These are phyloP conservation scores for Betta splendens DNA, from an alignment of 2,797 vertebrate species.

Conservation along the genomic window DNA sequence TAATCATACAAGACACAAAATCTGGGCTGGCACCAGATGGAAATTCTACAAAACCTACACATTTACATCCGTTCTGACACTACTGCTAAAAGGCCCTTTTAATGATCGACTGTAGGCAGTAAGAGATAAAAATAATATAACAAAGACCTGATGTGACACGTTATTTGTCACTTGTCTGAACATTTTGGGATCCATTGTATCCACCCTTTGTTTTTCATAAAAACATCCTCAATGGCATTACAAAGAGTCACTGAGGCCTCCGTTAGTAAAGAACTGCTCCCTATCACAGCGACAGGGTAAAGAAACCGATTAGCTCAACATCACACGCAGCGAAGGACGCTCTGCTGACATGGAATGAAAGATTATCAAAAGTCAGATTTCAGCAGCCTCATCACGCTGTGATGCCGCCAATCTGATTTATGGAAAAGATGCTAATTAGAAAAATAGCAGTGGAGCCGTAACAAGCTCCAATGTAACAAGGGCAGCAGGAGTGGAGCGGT, in stretches of 20 bases:
- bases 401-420: conserved; percentile 1
- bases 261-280: neutral
- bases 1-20: no score
- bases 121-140: no score
- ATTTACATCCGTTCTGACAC: no score
- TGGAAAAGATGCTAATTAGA: conserved; percentile 20
- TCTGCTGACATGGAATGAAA: neutral
- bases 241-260: neutral
- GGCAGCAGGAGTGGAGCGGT: no score
- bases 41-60: no score
- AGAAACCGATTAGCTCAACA: conserved; percentile 1
- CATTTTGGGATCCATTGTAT: neutral
- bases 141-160: neutral
- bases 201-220: neutral
- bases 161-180: neutral
- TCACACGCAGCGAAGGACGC: neutral
- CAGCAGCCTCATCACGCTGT: neutral
- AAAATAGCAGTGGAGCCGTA: conserved; percentile 7
- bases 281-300: neutral
- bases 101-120: no score
- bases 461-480: neutral
- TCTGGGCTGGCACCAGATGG: no score
- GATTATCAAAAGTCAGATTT: conserved; percentile 1
- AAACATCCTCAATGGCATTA: conserved; percentile 1
- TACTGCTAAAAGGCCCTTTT: no score